phyloP scores from a whole-genome alignment of 2,888 invertebrate species.

The Melanargia galathea region DNA sequence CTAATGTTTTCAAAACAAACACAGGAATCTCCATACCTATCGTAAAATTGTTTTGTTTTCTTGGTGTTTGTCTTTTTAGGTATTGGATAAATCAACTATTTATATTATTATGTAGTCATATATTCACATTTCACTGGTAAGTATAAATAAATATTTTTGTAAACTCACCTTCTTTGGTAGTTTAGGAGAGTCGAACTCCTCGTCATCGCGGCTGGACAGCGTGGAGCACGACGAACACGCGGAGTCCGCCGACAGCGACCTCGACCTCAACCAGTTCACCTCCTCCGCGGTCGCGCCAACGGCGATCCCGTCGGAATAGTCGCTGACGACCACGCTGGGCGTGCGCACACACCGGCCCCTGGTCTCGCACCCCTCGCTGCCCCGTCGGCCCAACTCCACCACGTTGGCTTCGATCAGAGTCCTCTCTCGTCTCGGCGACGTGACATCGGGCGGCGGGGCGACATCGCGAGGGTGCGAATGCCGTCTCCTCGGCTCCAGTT shows the following conservation, averaged over 20 bases:
- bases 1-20: conserved; percentile 4
- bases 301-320: conserved; percentile 88
- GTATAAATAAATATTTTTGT: conserved; percentile 23
- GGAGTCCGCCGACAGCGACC: conserved; percentile 84
- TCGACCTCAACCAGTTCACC: conserved; percentile 71
- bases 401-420: conserved; percentile 80
- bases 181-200: conserved; percentile 76
- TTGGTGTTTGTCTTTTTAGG: neutral
- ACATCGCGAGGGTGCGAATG: conserved; percentile 70
- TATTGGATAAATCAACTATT: neutral
- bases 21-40: neutral
- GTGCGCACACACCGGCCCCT: conserved; percentile 86
- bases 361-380: conserved; percentile 74
- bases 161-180: conserved; percentile 79
- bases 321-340: conserved; percentile 93
- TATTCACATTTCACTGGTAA: too few species aligned
- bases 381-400: conserved; percentile 80
- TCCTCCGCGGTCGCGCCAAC: conserved; percentile 75
- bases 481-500: conserved; percentile 76
- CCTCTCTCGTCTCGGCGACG: conserved; percentile 70
- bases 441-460: conserved; percentile 68
- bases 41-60: neutral
- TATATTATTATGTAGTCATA: too few species aligned
- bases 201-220: conserved; percentile 87
- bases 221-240: conserved; percentile 90